These are phyloP conservation scores for Hemithea aestivaria DNA, from an alignment of 2,888 invertebrate genomes.

Conservation along the genomic window DNA sequence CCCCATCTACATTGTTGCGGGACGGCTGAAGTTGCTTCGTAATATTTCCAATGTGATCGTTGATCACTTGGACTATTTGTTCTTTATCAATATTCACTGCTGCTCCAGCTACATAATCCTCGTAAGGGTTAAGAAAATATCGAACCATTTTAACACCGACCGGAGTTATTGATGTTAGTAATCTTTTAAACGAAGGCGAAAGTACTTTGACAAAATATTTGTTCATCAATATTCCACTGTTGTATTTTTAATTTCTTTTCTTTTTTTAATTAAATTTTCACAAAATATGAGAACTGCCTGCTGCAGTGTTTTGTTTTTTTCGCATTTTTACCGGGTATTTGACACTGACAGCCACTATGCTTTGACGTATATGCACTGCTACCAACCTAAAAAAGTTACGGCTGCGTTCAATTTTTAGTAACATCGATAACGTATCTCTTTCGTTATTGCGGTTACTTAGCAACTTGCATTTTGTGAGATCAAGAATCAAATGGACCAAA, in stretches of 20 bases:
- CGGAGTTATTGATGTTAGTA: constrained; percentile 30
- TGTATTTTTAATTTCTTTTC: no score
- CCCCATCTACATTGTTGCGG: constrained; percentile 74
- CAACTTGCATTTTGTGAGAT: constrained; percentile 46
- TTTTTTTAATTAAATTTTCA: no score
- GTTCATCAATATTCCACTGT: constrained; percentile 31
- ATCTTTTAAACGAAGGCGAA: constrained; percentile 31
- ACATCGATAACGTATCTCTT: background rate
- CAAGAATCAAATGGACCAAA: constrained; percentile 63
- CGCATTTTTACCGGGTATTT: no score
- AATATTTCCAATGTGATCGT: constrained; percentile 52
- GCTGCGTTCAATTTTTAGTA: constrained; percentile 9
- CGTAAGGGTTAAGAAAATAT: constrained; percentile 60
- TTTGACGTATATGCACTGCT: constrained; percentile 12
- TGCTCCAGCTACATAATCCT: constrained; percentile 44
- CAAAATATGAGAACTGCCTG: no score
- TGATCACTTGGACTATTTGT: constrained; percentile 43
- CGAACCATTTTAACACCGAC: constrained; percentile 58
- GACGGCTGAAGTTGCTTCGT: constrained; percentile 52
- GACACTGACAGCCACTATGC: no score
- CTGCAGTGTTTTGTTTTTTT: constrained; percentile 1
- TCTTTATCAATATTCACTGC: constrained; percentile 37
- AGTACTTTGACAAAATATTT: constrained; percentile 28
- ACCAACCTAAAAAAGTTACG: constrained; percentile 8
- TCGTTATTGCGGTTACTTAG: constrained; percentile 41